These are phyloP conservation scores for Nothobranchius kuhntae DNA, from an alignment of 2,113 vertebrate genomes.

Conservation along the genomic window DNA sequence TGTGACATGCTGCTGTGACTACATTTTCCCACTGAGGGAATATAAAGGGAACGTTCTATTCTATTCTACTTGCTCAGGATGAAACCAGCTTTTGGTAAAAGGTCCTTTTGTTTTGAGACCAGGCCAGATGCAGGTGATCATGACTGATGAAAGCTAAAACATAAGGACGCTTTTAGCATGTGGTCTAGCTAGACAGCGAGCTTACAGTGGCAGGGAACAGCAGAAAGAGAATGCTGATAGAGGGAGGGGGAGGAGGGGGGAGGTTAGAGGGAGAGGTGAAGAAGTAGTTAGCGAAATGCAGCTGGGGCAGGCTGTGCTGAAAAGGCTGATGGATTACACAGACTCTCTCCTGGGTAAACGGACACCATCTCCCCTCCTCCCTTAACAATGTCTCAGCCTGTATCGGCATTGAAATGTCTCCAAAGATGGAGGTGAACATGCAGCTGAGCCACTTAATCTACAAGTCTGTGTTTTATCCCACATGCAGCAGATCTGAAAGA, in stretches of 20 bases:
- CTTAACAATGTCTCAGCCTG: constrained; percentile 72
- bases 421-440: constrained; percentile 75
- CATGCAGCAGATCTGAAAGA: constrained; percentile 62
- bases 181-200: neutral
- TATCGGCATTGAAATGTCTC: constrained; percentile 79
- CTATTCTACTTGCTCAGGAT: too few relatives aligned
- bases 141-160: constrained; percentile 37
- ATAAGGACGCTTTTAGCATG: constrained; percentile 30
- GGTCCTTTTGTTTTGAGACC: constrained; percentile 5
- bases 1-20: too few relatives aligned
- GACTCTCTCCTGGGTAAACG: constrained; percentile 77
- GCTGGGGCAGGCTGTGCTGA: constrained; percentile 61
- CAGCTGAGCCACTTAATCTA: constrained; percentile 78
- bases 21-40: too few relatives aligned
- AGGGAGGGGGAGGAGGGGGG: neutral
- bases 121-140: constrained; percentile 33
- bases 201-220: constrained; percentile 12
- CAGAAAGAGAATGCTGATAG: constrained; percentile 29
- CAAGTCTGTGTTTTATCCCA: constrained; percentile 59
- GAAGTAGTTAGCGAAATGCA: constrained; percentile 59
- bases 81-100: too few relatives aligned
- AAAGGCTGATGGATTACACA: constrained; percentile 77
- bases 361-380: constrained; percentile 70
- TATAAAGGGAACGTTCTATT: too few relatives aligned
- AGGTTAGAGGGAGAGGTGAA: constrained; percentile 18